Percentiles rank a stretch among this genome's conserved stretches.
These are phyloP conservation scores for Phylloscopus collybita DNA, from an alignment of 2,797 vertebrate species.

Conservation along the genomic window DNA sequence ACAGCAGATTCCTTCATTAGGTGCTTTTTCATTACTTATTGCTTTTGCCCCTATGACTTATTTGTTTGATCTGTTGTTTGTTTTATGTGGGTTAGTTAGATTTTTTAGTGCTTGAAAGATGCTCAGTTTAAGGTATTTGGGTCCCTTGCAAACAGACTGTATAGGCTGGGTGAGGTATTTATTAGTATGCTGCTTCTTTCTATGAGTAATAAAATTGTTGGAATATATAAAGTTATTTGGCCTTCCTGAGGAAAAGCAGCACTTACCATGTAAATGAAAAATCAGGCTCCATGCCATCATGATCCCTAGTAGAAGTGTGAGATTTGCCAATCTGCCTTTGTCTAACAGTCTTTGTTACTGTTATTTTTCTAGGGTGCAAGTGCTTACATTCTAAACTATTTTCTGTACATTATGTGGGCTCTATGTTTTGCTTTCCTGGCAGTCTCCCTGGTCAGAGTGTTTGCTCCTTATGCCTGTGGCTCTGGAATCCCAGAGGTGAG, in stretches of 20 bases:
- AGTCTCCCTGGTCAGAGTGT: slow-evolving; percentile 94
- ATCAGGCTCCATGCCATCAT: neutral
- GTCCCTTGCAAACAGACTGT: neutral
- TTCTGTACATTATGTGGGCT: slow-evolving; percentile 94
- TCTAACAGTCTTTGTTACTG: slow-evolving; percentile 52
- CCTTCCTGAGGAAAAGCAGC: neutral
- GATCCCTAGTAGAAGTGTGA: neutral
- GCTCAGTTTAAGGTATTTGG: neutral
- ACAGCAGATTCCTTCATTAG: neutral
- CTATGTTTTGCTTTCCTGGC: slow-evolving; percentile 94
- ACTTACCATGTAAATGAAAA: neutral
- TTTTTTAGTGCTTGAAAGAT: neutral
- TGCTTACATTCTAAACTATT: slow-evolving; percentile 94
- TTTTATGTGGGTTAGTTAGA: neutral
- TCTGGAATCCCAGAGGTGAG: slow-evolving; percentile 97
- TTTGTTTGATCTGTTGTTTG: neutral
- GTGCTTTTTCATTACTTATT: neutral
- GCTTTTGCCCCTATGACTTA: neutral
- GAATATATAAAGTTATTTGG: neutral
- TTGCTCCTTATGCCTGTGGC: slow-evolving; percentile 96
- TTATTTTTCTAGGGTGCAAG: slow-evolving; percentile 86
- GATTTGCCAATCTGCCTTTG: neutral
- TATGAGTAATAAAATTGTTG: neutral
- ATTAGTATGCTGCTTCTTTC: neutral
- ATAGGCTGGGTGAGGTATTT: neutral